Percentiles rank a stretch among this genome's conserved stretches.
These are phyloP conservation scores for Harpagus bidentatus DNA, from an alignment of 2,113 vertebrate genomes.

Conservation along the genomic window DNA sequence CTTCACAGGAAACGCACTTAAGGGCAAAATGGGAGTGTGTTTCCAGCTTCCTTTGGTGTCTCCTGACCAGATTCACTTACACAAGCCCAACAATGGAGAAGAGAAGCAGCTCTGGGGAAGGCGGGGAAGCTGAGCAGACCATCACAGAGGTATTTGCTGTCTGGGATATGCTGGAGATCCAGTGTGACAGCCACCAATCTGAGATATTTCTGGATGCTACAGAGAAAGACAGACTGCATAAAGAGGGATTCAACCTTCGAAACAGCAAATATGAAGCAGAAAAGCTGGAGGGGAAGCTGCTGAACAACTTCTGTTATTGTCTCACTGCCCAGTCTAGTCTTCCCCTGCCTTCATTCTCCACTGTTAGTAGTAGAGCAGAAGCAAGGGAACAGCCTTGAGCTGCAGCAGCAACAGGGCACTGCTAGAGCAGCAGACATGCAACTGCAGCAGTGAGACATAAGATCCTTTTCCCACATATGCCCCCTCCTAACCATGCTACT, in stretches of 20 bases:
- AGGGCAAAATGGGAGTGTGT: neutral
- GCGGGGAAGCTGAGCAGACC: neutral
- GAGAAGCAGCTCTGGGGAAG: constrained; percentile 75
- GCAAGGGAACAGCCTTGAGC: neutral
- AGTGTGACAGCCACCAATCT: constrained; percentile 97
- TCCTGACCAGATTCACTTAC: constrained; percentile 69
- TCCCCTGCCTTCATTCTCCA: neutral
- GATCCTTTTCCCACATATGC: neutral
- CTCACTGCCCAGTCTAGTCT: neutral
- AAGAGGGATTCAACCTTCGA: neutral
- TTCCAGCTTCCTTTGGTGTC: neutral
- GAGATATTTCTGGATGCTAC: constrained; percentile 89
- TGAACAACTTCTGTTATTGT: neutral
- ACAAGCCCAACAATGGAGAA: constrained; percentile 73
- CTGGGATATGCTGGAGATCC: constrained; percentile 84
- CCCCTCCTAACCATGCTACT: neutral
- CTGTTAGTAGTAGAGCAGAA: neutral
- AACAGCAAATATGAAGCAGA: neutral
- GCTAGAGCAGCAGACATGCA: neutral
- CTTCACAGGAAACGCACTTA: neutral
- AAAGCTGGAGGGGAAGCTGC: neutral
- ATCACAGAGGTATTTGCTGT: constrained; percentile 55
- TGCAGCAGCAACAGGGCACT: neutral
- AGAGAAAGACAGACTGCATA: neutral
- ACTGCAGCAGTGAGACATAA: neutral